Base-by-base conservation (phyloP, 2,888 invertebrate genomes). In the Dicycla oo region DNA sequence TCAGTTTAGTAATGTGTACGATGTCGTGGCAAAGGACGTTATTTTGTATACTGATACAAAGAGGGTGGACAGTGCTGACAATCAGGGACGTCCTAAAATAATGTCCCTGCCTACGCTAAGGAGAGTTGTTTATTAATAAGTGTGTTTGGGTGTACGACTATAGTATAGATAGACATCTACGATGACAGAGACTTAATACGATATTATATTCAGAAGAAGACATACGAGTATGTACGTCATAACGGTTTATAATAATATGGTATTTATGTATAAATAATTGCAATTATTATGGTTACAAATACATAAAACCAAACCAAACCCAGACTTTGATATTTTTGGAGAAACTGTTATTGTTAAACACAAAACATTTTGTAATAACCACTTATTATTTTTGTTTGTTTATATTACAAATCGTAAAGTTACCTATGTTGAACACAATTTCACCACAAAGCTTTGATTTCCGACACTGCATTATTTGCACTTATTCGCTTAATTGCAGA, bases 41-140 rank as follows among this genome's bases (percentile, higher is more conserved):
- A 73, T 69, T 69, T 60, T 61, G 40, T 30, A 57, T 47, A 51
- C 49, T 18, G 65, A 26, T 69, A 64, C 57, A 62, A 69, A 77
- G 64, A 57, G 67, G 74, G 78, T 58, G 67, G 72, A 79, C 69
- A 68, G 67, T 67, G 23, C 54, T 58, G 72, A 70, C 72, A 75
- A 78, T 69, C 75, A 72, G 70, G 73, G 73, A 75, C 75, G 62
- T 67, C 63, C 53, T 62, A 80, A 81, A 78, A 78, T 78, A 65
- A 76, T 68, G 53, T 68, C 34, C 2, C 77, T 51, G 23, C 70
- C 77, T 79, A 79, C 81, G 77, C 77, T 76, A 71, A 65, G 76
- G 56, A 65, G 47, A 68, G 53, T 53, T 23, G 64, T 56, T 61
- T 79, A 79, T 81, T 72, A 54, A 78, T 80, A 80, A 64, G 10